phyloP scores from a whole-genome alignment of 2,888 invertebrate species.

The Nezara viridula region DNA sequence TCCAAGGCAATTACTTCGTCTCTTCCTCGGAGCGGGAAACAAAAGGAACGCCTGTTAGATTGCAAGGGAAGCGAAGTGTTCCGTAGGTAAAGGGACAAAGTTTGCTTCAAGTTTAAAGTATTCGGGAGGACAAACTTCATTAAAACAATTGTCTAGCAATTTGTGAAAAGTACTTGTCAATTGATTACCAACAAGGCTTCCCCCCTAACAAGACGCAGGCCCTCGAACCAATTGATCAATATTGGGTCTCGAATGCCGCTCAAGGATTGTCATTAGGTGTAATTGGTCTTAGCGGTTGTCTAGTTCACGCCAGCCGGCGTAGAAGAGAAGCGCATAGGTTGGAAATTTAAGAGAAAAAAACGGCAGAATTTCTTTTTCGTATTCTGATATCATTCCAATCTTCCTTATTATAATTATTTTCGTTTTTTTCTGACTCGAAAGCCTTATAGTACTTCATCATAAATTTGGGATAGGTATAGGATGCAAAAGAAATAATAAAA shows the following conservation, averaged over 20 bases:
- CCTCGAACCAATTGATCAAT: constrained; percentile 20
- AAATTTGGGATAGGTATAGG: too few species aligned
- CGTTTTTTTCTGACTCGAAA: too few species aligned
- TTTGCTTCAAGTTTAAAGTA: constrained; percentile 29
- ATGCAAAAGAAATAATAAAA: too few species aligned
- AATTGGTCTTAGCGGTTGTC: neutral
- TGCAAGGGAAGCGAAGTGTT: constrained; percentile 16
- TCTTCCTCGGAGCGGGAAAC: neutral
- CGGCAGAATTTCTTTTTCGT: neutral
- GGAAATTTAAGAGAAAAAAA: neutral
- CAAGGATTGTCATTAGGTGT: neutral
- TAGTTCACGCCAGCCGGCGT: neutral
- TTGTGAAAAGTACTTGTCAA: constrained; percentile 36
- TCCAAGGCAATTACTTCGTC: neutral
- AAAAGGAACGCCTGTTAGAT: neutral
- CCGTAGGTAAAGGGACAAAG: neutral
- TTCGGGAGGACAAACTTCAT: constrained; percentile 40
- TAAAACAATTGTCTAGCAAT: constrained; percentile 46
- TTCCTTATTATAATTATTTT: too few species aligned
- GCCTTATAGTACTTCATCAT: too few species aligned
- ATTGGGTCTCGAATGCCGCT: neutral
- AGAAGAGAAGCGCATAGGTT: neutral
- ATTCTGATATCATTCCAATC: neutral
- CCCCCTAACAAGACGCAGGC: constrained; percentile 11
- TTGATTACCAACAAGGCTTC: neutral